Conservation (phyloP, 64 coral and sea anemone species). For the Montipora efflorescens region DNA sequence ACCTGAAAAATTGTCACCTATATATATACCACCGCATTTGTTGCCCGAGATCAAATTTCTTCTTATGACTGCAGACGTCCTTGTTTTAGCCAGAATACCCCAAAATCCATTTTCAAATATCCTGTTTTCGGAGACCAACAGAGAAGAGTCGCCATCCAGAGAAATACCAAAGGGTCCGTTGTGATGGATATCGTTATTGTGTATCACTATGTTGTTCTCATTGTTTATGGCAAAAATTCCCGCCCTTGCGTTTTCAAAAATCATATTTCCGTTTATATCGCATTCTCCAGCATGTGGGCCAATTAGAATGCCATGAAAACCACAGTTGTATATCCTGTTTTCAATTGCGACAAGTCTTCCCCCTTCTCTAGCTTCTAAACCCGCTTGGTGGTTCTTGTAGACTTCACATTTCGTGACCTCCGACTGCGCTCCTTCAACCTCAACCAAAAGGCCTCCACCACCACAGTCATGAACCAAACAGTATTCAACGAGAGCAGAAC, state of each 20-base stretch:
- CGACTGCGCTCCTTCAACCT: not conserved
- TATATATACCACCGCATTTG: slow-evolving; percentile 80
- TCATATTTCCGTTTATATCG: slow-evolving; percentile 37
- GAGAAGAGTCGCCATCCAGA: not conserved
- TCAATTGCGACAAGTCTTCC: slow-evolving; percentile 50
- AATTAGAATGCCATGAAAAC: slow-evolving; percentile 61
- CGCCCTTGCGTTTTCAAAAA: slow-evolving; percentile 71
- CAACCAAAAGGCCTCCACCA: slow-evolving; percentile 59
- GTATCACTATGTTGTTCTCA: not conserved
- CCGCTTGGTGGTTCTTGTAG: slow-evolving; percentile 55
- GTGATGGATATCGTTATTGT: slow-evolving; percentile 69
- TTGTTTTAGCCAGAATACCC: slow-evolving; percentile 55
- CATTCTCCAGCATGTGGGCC: slow-evolving; percentile 72
- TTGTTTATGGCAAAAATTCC: slow-evolving; percentile 1
- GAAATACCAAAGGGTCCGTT: slow-evolving; percentile 81
- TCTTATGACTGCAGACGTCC: slow-evolving; percentile 55
- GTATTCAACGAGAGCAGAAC: slow-evolving; percentile 35
- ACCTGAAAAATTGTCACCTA: slow-evolving; percentile 80
- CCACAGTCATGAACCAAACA: slow-evolving; percentile 67
- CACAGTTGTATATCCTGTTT: slow-evolving; percentile 60
- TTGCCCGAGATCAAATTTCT: slow-evolving; percentile 64
- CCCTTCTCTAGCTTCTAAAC: slow-evolving; percentile 77
- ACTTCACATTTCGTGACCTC: slow-evolving; percentile 45
- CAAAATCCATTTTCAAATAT: slow-evolving; percentile 84
- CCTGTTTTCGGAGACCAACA: slow-evolving; percentile 28